Evolutionary conservation across 1,140 invertebrate genomes (phyloP).

Genomic region (Vollenhovia emeryi): DNA sequence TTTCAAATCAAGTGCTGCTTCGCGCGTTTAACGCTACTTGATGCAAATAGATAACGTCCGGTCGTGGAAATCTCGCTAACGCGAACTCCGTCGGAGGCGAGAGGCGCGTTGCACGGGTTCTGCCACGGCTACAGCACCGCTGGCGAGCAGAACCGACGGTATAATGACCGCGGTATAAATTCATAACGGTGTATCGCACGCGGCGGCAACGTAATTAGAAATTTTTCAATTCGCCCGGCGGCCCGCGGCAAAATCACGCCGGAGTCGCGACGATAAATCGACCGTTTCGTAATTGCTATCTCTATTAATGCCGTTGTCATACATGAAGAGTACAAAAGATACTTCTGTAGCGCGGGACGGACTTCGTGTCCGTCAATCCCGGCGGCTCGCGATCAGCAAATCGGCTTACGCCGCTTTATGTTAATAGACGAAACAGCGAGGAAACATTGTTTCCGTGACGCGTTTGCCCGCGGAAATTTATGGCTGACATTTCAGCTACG

Average conservation of each 20-base stretch:
- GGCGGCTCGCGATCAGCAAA: conserved; percentile 25
- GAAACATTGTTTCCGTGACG: conserved; percentile 65
- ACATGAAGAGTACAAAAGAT: not conserved
- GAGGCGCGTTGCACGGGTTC: conserved; percentile 26
- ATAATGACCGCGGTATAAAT: conserved; percentile 58
- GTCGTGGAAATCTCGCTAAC: conserved; percentile 21
- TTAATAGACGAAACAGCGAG: conserved; percentile 68
- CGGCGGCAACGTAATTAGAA: conserved; percentile 46
- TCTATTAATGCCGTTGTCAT: conserved; percentile 34
- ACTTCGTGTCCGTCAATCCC: conserved; percentile 25
- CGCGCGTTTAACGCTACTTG: conserved; percentile 16
- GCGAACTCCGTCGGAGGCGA: not conserved
- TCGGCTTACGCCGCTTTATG: conserved; percentile 62
- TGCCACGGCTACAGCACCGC: not conserved
- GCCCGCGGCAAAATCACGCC: not conserved
- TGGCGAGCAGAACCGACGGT: conserved; percentile 14
- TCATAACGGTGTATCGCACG: conserved; percentile 50
- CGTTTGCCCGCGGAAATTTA: conserved; percentile 64
- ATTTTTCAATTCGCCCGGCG: conserved; percentile 45
- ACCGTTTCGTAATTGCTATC: conserved; percentile 35
- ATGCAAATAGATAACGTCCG: conserved; percentile 21
- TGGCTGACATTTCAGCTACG: conserved; percentile 69
- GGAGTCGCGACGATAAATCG: conserved; percentile 30
- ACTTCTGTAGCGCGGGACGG: not conserved
- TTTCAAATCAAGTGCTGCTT: conserved; percentile 23